Evolutionary conservation across 2,797 vertebrate genomes (phyloP), one percentile per base, ranked within the genome.

Genomic region (Kryptopterus vitreolus): DNA sequence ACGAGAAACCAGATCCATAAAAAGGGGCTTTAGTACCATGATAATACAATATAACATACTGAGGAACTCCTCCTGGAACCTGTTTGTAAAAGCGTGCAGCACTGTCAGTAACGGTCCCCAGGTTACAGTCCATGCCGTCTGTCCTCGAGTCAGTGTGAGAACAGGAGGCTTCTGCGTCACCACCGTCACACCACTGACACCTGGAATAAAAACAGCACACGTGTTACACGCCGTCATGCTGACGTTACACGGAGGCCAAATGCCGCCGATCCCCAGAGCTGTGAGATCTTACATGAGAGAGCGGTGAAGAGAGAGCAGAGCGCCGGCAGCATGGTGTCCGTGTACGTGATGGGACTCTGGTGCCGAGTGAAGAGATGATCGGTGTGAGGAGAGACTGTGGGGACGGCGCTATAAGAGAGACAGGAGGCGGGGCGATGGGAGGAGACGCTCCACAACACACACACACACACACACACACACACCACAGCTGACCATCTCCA

Each of bases 111-210:
- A 77, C 73, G 35, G 66, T 81, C 20, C 86, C 87, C 73, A 88
- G 80, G 65, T 88, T 87, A 88, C 88, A 92, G 82, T 87, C 79
- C 80, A 92, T 81, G 82, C 85, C 43, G 80, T 87, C 61, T 89
- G 50, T 87, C 89, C 89, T 85, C 16, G 85, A 70, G 8, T 86
- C 80, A 86, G 9, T 1, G 78, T 22, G 78, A 88, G 62, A 85
- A 80, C 85, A 82, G 82, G 26, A 84, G 87, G 88, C 62, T 80
- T 88, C 87, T 92, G 91, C 61, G 89, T 91, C 9, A 90, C 35
- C 83, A 87, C 85, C 4, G 72, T 86, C 81, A 84, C 87, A 86
- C 82, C 85, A 81, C 87, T 88, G 82, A 89, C 89, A 88, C 85
- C 90, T 91, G 83, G 29, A 80, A 66, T 61, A 74, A 80, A 65